Percentiles rank a stretch among this genome's conserved stretches.
These are phyloP conservation scores for Ceyx cyanopectus DNA, from an alignment of 2,113 vertebrate species.

Conservation along the genomic window DNA sequence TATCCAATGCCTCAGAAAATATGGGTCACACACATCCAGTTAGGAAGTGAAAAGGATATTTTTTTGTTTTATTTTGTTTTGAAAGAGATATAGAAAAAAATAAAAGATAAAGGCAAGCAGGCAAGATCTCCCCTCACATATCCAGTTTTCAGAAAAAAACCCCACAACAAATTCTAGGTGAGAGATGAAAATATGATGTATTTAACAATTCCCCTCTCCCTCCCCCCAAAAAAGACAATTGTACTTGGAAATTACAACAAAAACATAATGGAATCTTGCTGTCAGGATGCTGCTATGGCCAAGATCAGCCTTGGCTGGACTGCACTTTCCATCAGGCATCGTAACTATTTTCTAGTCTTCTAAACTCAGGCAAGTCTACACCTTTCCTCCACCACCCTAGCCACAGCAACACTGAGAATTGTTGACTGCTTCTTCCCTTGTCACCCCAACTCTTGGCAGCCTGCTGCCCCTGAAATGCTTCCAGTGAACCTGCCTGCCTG, in stretches of 20 bases:
- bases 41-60: neutral
- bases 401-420: neutral
- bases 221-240: neutral
- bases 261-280: neutral
- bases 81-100: neutral
- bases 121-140: neutral
- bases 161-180: neutral
- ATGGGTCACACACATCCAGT: neutral
- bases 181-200: neutral
- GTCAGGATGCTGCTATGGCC: neutral
- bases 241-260: neutral
- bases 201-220: neutral
- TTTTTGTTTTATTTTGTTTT: neutral
- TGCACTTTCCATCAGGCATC: neutral
- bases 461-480: neutral
- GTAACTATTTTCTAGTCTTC: neutral
- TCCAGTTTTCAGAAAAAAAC: neutral
- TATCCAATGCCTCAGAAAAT: neutral
- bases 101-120: neutral
- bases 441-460: accelerated
- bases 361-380: neutral
- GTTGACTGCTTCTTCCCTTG: accelerated
- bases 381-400: neutral
- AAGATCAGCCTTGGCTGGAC: neutral
- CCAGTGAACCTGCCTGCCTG: accelerated